Base-by-base conservation (phyloP, 1,140 invertebrate species). In the Drosophila pallidifrons region DNA sequence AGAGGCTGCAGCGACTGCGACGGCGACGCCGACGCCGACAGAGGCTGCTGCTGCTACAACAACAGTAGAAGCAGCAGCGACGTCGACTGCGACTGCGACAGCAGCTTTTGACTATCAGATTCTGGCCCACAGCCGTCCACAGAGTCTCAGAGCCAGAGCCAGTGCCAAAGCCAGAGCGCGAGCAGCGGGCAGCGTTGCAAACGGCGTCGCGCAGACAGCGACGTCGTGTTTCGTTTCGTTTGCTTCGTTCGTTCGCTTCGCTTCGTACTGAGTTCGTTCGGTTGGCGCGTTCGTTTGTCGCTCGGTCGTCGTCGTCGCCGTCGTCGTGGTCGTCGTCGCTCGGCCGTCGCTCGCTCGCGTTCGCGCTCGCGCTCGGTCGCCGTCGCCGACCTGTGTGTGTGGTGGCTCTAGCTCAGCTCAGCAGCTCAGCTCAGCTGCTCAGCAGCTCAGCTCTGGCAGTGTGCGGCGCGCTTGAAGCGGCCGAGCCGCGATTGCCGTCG, bases 401-500 rank as follows among this genome's bases (percentile, higher is more conserved):
- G 38, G 38, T n/a, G 45, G 51, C 32, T 25, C 20, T 25, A 25
- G 20, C 20, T 25, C 20, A 25, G 20, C 20, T 25, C 20, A 25
- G 20, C 20, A 25, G 20, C 20, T 25, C 20, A 25, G 20, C 20
- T 25, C 20, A 25, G 20, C 20, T 25, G 20, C 20, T 25, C 20
- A 25, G 20, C 20, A 25, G 20, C 20, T 25, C 54, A 30, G 49
- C 57, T 63, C 49, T 64, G 60, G 49, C 46, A 68, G 66, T 75
- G 72, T 68, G 65, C 57, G 72, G 72, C 71, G 65, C 66, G 66
- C 72, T 75, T 70, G 49, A 63, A 75, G 72, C 72, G 75, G 74
- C 75, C 72, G 75, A 75, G 75, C 71, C 65, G 60, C 75, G 67
- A 64, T 69, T 64, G 66, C 82, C 64, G 73, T 72, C 81, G 80